phyloP scores from a whole-genome alignment of 1,140 invertebrate genomes.

The Drosophila sproati region DNA sequence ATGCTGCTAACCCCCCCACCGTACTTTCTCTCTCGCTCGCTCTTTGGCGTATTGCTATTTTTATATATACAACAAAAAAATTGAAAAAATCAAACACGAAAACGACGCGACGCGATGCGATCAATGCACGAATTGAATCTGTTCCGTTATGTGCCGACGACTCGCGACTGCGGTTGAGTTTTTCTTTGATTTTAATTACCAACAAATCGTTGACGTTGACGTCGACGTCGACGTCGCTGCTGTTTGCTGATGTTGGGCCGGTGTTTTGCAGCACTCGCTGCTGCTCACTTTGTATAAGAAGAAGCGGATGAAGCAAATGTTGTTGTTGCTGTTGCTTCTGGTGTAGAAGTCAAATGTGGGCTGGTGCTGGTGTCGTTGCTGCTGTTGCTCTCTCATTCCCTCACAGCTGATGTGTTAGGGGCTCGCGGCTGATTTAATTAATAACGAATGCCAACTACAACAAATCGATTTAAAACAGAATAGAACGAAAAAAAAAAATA shows the following conservation, averaged over 20 bases:
- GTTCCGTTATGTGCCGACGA: constrained; percentile 44
- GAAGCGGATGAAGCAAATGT: constrained; percentile 13
- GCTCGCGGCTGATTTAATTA: constrained; percentile 73
- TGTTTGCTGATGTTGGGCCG: constrained; percentile 40
- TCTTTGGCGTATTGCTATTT: constrained; percentile 66
- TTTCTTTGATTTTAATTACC: constrained; percentile 75
- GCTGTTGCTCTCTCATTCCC: constrained; percentile 32
- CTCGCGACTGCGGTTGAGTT: constrained; percentile 42
- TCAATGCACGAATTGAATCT: constrained; percentile 62
- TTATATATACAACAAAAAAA: constrained; percentile 36
- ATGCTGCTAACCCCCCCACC: neutral
- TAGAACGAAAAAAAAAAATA: constrained; percentile 38
- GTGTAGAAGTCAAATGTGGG: constrained; percentile 54
- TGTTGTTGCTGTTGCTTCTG: constrained; percentile 35
- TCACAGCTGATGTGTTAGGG: constrained; percentile 33
- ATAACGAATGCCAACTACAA: constrained; percentile 82
- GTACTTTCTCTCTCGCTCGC: neutral
- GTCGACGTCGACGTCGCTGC: constrained; percentile 20
- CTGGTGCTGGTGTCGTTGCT: constrained; percentile 22
- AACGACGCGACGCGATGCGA: constrained; percentile 34
- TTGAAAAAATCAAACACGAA: neutral
- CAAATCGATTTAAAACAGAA: constrained; percentile 72
- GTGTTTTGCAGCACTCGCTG: constrained; percentile 51
- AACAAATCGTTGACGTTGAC: constrained; percentile 50
- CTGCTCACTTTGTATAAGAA: constrained; percentile 36